Evolutionary conservation across 2,113 vertebrate genomes (phyloP), one percentile per base, ranked within the genome.

Genomic region (Lamprologus callipterus): DNA sequence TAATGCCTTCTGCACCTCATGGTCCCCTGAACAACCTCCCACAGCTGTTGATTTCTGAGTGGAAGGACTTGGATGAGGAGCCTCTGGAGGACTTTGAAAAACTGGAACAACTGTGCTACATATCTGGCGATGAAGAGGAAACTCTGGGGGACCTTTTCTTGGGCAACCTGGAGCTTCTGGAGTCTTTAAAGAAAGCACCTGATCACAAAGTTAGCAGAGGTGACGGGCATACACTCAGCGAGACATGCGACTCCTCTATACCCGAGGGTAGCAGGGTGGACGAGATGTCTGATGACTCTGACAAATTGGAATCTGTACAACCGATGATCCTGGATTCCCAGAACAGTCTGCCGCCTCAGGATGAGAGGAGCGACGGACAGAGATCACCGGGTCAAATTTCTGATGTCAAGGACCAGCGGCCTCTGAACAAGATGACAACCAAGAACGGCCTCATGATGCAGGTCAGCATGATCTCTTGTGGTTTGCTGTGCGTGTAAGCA

Each of bases 401-500:
- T 16, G 95, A 96, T 28, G 84, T 89, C 17, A 96, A 96, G 91
- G 95, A 96, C 47, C 96, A 96, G 80, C 84, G 93, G 65, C 91
- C 94, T 82, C 92, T 96, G 16, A 96, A 94, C 9, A 97, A 95
- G 93, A 95, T 96, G 93, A 95, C 96, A 21, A 89, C 96, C 6
- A 96, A 96, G 88, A 97, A 97, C 45, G 97, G 97, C 80, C 97
- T 98, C 78, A 97, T 97, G 95, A 98, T 98, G 95, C 97, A 97
- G 96, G 97, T 96, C 81, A 94, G 90, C 19, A 40, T 83, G 11
- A 83, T 14, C 55, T 21, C 6, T 40, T 42, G 53, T 81, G 14
- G 26, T 42, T 68, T 70, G 5, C 10, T 49, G 49, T 47, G 49
- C 5, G 1, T 21, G 75, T 45, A 2, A 31, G 5, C 19, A 3